Base-by-base conservation (phyloP, 2,113 vertebrate genomes). In the Chiloscyllium plagiosum region DNA sequence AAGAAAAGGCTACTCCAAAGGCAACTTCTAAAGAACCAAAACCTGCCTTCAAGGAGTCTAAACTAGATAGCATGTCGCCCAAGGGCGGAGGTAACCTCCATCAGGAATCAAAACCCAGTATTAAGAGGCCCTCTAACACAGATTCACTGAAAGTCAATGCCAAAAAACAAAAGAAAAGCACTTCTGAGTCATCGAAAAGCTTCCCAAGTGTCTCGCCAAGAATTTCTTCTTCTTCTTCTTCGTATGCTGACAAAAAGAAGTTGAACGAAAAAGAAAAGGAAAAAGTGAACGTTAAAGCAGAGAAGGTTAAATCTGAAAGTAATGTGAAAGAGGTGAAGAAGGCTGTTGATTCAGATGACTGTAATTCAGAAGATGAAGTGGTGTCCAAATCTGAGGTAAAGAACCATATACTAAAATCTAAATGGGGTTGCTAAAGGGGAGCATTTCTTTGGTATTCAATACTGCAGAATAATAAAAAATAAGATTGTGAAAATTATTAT, bases 1-100 rank as follows among this genome's bases (percentile, higher is more conserved):
- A 99, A 96, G 99, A 99, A 97, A 99, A 99, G 97, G 98, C 98
- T 6, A 97, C 98, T 13, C 98, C 98, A 96, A 99, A 99, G 98
- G 99, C 98, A 0, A 99, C 99, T 10, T 99, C 99, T 97, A 99
- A 99, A 97, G 99, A 99, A 97, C 99, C 99, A 96, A 99, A 99
- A 97, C 98, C 99, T 97, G 98, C 99, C 0, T 97, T 99, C 97
- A 99, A 99, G 98, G 99, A 99, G 97, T 97, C 98, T 97, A 99
- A 99, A 97, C 97, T 98, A 97, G 99, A 99, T 96, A 98, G 98
- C 96, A 98, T 98, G 97, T 99, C 99, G 95, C 99, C 99, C 0
- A 99, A 99, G 97, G 99, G 99, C 8, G 98, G 98, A 0, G 98
- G 98, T 0, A 97, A 97, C 83, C 97, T 97, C 3, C 98, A 1